Base-by-base conservation (phyloP, 2,797 vertebrate species). In the Acridotheres tristis region DNA sequence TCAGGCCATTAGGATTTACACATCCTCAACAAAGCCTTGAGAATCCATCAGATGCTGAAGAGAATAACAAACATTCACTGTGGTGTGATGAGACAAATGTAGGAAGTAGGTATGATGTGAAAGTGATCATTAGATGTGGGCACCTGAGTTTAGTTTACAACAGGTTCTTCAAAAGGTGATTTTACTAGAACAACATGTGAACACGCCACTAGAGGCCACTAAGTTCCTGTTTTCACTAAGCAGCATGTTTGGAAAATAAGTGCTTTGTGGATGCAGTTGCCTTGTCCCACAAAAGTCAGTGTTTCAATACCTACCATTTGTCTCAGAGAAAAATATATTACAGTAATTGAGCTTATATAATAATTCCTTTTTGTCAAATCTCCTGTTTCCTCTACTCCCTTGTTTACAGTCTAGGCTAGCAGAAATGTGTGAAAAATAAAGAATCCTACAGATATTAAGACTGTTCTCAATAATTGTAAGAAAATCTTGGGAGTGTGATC, bases 121-220 rank as follows among this genome's bases (percentile, higher is more conserved):
- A 77, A 85, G 34, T 8, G 32, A 45, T 65, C 45, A 29, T 40
- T 42, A 91, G 79, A 63, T n/a, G 50, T 13, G 63, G 29, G 7
- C 15, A 27, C 47, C 10, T 65, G 51, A 54, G 13, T 77, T 88
- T 36, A 27, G 25, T 38, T 82, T 23, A 36, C 11, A 78, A 30
- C 0, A 66, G 19, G 22, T 36, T 53, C 53, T 45, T 50, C 17
- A 58, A 38, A 48, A 79, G 50, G 40, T n/a, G 38, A 53, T 84
- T 88, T 90, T 14, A 67, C 42, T 10, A 40, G 42, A 42, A 48
- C 38, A 85, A 42, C 18, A 2, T 6, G 5, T 21, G 38, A 90
- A 85, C 22, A 47, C 1, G 0, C 93, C 97, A 92, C 94, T 95
- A 96, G 96, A 96, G 96, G 96, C 43, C 96, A 93, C 74, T 84